Evolutionary conservation across 1,140 invertebrate species (phyloP), one percentile per base, ranked within the genome.

Genomic region (Pseudomyrmex gracilis): DNA sequence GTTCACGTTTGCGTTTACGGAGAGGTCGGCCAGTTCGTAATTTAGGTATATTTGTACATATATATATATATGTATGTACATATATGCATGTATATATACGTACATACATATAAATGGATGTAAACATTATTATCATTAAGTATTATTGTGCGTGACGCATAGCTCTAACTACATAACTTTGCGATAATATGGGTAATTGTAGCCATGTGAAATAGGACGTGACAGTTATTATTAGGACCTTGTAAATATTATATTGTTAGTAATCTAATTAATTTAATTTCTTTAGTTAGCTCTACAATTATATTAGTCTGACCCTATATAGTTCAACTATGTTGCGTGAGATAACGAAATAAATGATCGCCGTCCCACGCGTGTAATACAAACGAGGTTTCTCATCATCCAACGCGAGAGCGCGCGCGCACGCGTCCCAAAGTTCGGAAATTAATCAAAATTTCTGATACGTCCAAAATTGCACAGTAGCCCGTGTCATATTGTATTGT

Each of bases 181-280:
- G n/a, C 20, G 20, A 34, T 12, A n/a, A 53, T 55, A 45, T 22
- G 15, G 49, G 13, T 80, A 80, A 80, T 49, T 70, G 53, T 71
- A 71, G 66, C 20, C 2, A 8, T 10, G 64, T 17, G 58, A n/a
- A 71, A 71, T 49, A 80, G 53, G 1, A 12, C 20, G 7, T 43
- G 60, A 58, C 64, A 66, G 74, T 77, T 80, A 58, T 80, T 78
- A 78, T 68, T 78, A 77, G 47, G 70, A 17, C 43, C 43, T 58
- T 53, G 66, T 70, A 80, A 80, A 80, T 71, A 70, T 43, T 55
- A 49, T 70, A 70, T 58, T 71, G 76, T 80, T 53, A 43, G 43
- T 80, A 53, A 80, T 80, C 66, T 80, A 80, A 80, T 80, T 80
- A 80, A 78, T 78, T 78, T 78, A 78, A 80, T 80, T 80, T 80